Percentiles rank a stretch among this genome's conserved stretches.
Evolutionary conservation across 1,140 invertebrate genomes (phyloP).

Genomic region (Hormaphis cornu): DNA sequence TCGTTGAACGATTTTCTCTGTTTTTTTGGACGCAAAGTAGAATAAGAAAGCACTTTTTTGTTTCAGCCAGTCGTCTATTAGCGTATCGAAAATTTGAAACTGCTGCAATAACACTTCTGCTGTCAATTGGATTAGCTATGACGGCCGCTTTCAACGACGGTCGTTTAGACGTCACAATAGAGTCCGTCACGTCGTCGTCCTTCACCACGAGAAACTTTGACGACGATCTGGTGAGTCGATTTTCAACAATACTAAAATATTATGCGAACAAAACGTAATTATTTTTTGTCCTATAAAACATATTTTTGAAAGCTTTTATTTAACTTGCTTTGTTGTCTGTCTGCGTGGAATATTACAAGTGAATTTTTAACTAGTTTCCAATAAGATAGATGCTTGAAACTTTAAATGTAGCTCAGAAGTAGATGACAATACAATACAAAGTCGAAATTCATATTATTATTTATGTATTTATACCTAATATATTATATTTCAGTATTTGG

Average conservation of each 20-base stretch:
- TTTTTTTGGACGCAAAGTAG: background rate
- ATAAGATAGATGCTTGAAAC: too few relatives aligned
- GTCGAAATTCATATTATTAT: too few relatives aligned
- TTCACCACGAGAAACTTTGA: background rate
- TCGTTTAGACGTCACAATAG: background rate
- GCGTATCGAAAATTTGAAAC: conserved; percentile 12
- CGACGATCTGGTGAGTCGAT: background rate
- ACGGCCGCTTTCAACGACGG: background rate
- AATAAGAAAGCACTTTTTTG: background rate
- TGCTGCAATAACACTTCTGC: background rate
- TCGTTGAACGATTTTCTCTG: background rate
- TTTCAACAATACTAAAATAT: background rate
- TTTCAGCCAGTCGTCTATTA: conserved; percentile 2
- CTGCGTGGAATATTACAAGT: too few relatives aligned
- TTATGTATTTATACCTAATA: too few relatives aligned
- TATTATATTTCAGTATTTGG: too few relatives aligned
- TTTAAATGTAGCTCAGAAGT: too few relatives aligned
- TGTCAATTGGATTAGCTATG: background rate
- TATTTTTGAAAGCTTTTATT: background rate
- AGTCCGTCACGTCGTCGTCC: background rate
- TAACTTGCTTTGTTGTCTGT: too few relatives aligned
- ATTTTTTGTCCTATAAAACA: too few relatives aligned
- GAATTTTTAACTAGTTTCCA: too few relatives aligned
- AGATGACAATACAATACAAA: too few relatives aligned
- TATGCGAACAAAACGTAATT: too few relatives aligned